Evolutionary conservation across 1,140 invertebrate species (phyloP), one percentile per base, ranked within the genome.

Genomic region (Acyrthosiphon pisum): DNA sequence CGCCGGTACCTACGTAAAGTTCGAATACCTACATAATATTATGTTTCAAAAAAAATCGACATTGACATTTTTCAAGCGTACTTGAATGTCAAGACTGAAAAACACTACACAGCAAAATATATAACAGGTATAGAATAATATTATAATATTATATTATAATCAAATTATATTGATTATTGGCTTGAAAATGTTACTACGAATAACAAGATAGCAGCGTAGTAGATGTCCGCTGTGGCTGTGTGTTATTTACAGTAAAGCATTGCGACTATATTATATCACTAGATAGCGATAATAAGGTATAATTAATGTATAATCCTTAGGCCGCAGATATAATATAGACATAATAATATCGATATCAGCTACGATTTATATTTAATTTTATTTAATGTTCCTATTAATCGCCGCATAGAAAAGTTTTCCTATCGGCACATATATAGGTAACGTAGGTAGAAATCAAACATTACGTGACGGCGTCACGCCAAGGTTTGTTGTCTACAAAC

Each of bases 101-200:
- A n/a, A 26, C 2, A n/a, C 60, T 18, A 76, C 11, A 68, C 30
- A 76, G n/a, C n/a, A 76, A 76, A 76, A 35, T 76, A 18, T 68
- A 53, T 50, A 41, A 41, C 41, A 3, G 18, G 18, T 50, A 30
- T 60, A 26, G 22, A 84, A 84, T 22, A n/a, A n/a, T n/a, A n/a
- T n/a, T n/a, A n/a, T n/a, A n/a, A n/a, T n/a, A n/a, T n/a, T n/a
- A n/a, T n/a, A n/a, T n/a, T n/a, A 30, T 26, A 86, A 44, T 44
- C 41, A 44, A 86, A 84, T 84, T 41, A 84, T 89, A 89, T 89
- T 50, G 87, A 89, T 89, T 89, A 89, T 89, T 89, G 87, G 4
- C 22, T 89, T 48, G 83, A 44, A 76, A 84, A 44, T 68, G 30
- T n/a, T n/a, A 18, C 14, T 14, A 76, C 41, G 41, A 26, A 41